These are phyloP conservation scores for Oryzias curvinotus DNA, from an alignment of 2,113 vertebrate genomes.

Conservation along the genomic window DNA sequence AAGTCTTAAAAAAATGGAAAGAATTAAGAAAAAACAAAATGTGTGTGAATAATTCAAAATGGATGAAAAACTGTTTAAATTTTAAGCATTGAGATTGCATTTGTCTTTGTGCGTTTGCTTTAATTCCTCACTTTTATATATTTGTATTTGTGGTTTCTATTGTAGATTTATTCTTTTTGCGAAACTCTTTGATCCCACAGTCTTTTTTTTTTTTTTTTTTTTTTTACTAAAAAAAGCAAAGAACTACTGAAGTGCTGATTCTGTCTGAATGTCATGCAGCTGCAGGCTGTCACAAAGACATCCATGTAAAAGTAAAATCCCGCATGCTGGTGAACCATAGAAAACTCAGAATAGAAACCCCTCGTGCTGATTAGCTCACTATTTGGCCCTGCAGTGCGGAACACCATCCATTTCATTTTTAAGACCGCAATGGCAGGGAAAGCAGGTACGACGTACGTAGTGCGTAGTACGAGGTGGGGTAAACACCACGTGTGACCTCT, in stretches of 20 bases:
- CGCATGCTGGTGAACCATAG: slow-evolving; percentile 42
- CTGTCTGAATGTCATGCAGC: slow-evolving; percentile 2
- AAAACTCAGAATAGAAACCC: slow-evolving; percentile 42
- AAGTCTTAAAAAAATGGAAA: too few species aligned
- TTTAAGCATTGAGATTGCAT: too few species aligned
- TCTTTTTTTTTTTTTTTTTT: too few species aligned
- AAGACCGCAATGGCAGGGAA: slow-evolving; percentile 33
- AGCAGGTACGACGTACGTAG: slow-evolving; percentile 37
- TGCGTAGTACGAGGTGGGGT: slow-evolving; percentile 19
- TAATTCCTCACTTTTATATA: background rate
- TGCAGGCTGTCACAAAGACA: slow-evolving; percentile 21
- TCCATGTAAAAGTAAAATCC: slow-evolving; percentile 21
- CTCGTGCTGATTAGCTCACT: slow-evolving; percentile 71
- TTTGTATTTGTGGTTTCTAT: background rate
- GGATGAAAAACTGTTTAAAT: too few species aligned
- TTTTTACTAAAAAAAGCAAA: too few species aligned
- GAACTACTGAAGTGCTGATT: too few species aligned
- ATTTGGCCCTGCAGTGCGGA: slow-evolving; percentile 54
- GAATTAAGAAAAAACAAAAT: too few species aligned
- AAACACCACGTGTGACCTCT: slow-evolving; percentile 31
- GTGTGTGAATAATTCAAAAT: too few species aligned
- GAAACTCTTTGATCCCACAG: too few species aligned
- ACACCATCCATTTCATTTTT: slow-evolving; percentile 43
- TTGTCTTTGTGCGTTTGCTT: too few species aligned
- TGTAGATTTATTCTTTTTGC: background rate